These are phyloP conservation scores for Falco berigora DNA, from an alignment of 2,797 vertebrate genomes.

Conservation along the genomic window DNA sequence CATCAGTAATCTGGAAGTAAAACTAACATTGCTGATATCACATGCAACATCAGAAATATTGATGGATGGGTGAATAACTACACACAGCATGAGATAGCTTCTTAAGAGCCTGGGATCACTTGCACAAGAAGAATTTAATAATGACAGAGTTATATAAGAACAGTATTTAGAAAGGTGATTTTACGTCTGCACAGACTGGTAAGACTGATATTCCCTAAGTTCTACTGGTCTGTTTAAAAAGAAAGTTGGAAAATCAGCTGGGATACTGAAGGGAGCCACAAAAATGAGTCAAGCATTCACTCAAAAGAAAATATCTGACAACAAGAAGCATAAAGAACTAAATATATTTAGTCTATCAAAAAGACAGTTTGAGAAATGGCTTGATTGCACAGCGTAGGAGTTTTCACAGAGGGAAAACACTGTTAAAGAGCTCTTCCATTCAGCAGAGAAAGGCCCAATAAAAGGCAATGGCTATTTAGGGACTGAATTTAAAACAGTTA, in stretches of 20 bases:
- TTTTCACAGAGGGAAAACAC: not conserved
- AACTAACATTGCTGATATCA: not conserved
- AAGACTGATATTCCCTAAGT: not conserved
- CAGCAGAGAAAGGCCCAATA: not conserved
- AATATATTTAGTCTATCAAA: conserved; percentile 9
- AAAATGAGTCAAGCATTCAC: not conserved
- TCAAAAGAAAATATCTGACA: conserved; percentile 2
- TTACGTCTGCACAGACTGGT: not conserved
- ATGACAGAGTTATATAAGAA: not conserved
- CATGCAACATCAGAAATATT: not conserved
- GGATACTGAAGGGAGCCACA: not conserved
- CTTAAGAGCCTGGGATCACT: not conserved
- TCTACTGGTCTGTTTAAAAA: not conserved
- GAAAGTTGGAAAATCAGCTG: not conserved
- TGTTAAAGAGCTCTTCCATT: conserved; percentile 1
- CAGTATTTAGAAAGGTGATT: not conserved
- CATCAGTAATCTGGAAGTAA: not conserved
- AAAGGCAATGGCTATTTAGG: not conserved
- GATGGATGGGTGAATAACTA: not conserved
- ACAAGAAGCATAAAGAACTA: not conserved
- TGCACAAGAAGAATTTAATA: not conserved
- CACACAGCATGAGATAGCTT: not conserved
- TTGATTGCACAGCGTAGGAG: conserved; percentile 19
- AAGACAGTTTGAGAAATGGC: conserved; percentile 22
- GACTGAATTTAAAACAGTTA: not conserved